These are phyloP conservation scores for Drosophila anomalipes DNA, from an alignment of 2,888 invertebrate species.

Conservation along the genomic window DNA sequence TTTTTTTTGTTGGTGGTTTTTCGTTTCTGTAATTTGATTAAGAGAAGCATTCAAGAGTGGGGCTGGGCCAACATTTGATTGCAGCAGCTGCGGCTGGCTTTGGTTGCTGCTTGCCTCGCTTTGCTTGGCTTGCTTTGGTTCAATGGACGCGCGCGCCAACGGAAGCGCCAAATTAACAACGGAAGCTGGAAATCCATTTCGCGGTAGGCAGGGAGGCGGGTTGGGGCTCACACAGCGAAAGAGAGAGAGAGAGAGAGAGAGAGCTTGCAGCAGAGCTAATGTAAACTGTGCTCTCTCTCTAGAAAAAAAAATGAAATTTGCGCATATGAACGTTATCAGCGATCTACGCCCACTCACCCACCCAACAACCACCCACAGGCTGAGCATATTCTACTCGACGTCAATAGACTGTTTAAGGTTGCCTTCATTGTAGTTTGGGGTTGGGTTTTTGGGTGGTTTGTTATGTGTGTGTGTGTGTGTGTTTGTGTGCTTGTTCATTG, in stretches of 20 bases:
- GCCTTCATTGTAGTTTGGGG: not conserved
- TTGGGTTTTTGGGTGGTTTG: not conserved
- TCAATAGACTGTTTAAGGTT: slow-evolving; percentile 20
- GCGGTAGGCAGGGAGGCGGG: not conserved
- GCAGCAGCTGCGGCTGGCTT: slow-evolving; percentile 24
- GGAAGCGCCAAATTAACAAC: slow-evolving; percentile 71
- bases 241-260: not conserved
- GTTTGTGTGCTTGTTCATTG: not conserved
- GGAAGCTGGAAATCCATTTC: slow-evolving; percentile 52
- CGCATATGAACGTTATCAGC: slow-evolving; percentile 29
- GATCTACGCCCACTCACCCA: not conserved
- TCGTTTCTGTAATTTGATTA: slow-evolving; percentile 40
- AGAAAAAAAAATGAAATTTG: not conserved
- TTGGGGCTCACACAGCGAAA: not conserved
- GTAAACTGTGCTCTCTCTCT: not conserved
- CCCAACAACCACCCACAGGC: not conserved
- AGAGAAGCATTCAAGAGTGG: slow-evolving; percentile 27
- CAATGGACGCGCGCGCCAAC: slow-evolving; percentile 50
- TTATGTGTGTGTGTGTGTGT: not conserved
- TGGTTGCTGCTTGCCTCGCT: slow-evolving; percentile 1
- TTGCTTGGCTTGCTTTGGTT: slow-evolving; percentile 36
- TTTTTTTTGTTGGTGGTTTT: slow-evolving; percentile 14
- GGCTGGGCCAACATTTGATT: slow-evolving; percentile 42
- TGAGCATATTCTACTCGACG: slow-evolving; percentile 26
- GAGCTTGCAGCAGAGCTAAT: slow-evolving; percentile 10